These are phyloP conservation scores for Thymelicus lineola DNA, from an alignment of 2,888 invertebrate genomes.

Conservation along the genomic window DNA sequence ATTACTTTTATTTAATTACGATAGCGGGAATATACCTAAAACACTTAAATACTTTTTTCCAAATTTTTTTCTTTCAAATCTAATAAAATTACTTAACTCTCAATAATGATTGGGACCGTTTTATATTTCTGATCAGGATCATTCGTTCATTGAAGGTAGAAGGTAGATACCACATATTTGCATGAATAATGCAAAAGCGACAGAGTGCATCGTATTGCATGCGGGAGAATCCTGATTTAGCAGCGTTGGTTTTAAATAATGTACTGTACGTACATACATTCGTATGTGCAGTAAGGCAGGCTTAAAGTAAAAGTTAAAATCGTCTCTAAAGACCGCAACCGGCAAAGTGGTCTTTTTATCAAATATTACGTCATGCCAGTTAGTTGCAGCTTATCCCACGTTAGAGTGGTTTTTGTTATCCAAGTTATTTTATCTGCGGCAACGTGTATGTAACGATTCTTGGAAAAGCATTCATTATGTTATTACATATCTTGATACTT, in stretches of 20 bases:
- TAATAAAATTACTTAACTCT: no score
- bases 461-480: constrained; percentile 17
- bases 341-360: constrained; percentile 13
- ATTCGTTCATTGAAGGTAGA: constrained; percentile 9
- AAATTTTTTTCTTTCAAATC: no score
- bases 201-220: constrained; percentile 52
- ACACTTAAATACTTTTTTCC: no score
- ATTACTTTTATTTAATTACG: no score
- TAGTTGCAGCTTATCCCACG: constrained; percentile 25
- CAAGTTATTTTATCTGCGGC: constrained; percentile 11
- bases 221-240: constrained; percentile 48
- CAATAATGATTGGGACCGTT: no score
- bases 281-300: background rate
- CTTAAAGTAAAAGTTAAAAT: constrained; percentile 15
- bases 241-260: constrained; percentile 39
- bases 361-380: constrained; percentile 24
- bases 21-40: no score
- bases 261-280: background rate
- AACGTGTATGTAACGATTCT: constrained; percentile 15
- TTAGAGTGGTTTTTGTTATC: constrained; percentile 21
- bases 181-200: constrained; percentile 52
- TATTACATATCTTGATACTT: constrained; percentile 3
- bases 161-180: constrained; percentile 34
- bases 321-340: background rate
- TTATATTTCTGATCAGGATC: constrained; percentile 18